phyloP scores from a whole-genome alignment of 2,797 vertebrate genomes.

The Microctenopoma stevenorrisi region DNA sequence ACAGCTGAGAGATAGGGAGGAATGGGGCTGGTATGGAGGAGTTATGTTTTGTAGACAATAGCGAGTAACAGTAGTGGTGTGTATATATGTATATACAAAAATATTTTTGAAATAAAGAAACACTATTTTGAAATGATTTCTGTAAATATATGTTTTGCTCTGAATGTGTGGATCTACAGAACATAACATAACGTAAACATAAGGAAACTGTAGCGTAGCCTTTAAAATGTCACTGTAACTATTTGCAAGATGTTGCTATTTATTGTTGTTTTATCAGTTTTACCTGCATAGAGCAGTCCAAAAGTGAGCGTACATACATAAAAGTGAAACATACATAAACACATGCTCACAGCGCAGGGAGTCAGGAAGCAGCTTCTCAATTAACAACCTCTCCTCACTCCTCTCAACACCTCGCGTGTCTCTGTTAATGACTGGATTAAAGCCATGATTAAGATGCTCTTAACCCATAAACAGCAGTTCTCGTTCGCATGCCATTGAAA shows the following conservation, averaged over 20 bases:
- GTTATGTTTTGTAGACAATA: slow-evolving; percentile 63
- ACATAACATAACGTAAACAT: background rate
- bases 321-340: background rate
- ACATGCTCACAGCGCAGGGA: slow-evolving; percentile 58
- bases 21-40: slow-evolving; percentile 43
- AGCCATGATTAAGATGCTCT: slow-evolving; percentile 94
- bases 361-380: slow-evolving; percentile 85
- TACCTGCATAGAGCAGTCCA: slow-evolving; percentile 1
- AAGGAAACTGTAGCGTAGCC: background rate
- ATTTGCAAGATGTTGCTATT: background rate
- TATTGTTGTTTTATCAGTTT: background rate
- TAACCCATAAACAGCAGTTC: slow-evolving; percentile 93
- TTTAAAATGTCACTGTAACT: background rate
- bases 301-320: slow-evolving; percentile 3
- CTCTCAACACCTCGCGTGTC: slow-evolving; percentile 93
- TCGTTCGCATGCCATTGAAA: slow-evolving; percentile 90
- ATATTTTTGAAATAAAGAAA: slow-evolving; percentile 20
- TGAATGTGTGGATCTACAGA: background rate
- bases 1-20: slow-evolving; percentile 71
- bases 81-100: slow-evolving; percentile 40
- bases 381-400: slow-evolving; percentile 93
- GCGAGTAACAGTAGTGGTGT: slow-evolving; percentile 57
- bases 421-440: slow-evolving; percentile 95
- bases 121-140: slow-evolving; percentile 6
- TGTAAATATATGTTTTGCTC: slow-evolving; percentile 4